Base-by-base conservation (phyloP, 2,888 invertebrate genomes). In the Morpho achilles region DNA sequence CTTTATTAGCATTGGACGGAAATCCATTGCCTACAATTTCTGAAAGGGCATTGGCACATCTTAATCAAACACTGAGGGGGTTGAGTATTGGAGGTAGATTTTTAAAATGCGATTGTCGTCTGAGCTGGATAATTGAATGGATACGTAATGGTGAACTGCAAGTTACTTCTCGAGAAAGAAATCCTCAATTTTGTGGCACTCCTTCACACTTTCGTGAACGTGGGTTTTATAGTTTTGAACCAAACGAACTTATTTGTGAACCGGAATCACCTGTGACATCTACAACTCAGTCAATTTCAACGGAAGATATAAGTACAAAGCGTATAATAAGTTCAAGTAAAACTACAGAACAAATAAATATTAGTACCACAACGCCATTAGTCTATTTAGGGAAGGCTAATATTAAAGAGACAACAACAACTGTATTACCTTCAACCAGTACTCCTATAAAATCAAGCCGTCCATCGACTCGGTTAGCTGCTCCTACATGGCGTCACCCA, bases 121-220 rank as follows among this genome's bases (percentile, higher is more conserved):
- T 98, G 51, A 92, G 94, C 7, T 98, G 98, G 98, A 95, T 97
- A 60, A 94, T 96, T 61, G 95, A 97, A 75, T 98, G 97, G 98
- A 97, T 97, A 69, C 92, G 94, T 55, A 94, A 94, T 65, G 95
- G 95, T 9, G 97, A 97, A 77, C 91, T 98, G 46, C 97, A 98
- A 92, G 97, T 98, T 22, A 97, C 97, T 8, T 97, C 97, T 65
- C 92, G 97, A 48, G 98, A 98, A 82, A 92, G 97, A 70, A 97
- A 96, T 81, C 97, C 97, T 7, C 97, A 98, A 80, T 98, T 97
- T 82, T 98, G 97, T 75, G 97, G 97, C 9, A 94, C 94, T 67
- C 98, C 98, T 1, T 91, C 93, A 1, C 91, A 94, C 65, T 94
- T 97, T 71, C 93, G 96, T 59, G 95, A 96, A 63, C 92, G 95